Evolutionary conservation across 2,113 vertebrate species (phyloP).

Genomic region (Phalacrocorax pelagicus): DNA sequence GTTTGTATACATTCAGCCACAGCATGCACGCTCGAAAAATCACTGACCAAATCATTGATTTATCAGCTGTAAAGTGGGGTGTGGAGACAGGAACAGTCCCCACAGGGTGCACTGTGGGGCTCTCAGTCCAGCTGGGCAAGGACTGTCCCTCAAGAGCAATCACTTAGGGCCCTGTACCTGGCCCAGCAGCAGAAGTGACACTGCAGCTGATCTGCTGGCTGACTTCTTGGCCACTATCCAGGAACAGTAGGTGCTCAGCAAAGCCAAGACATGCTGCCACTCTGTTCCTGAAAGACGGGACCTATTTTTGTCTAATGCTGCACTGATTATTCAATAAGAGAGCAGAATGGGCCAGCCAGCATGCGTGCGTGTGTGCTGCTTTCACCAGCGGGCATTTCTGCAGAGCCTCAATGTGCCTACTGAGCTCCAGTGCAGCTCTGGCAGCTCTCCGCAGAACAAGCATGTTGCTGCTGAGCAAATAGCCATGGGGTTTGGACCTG

Average conservation of each 20-base stretch:
- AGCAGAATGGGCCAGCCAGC: background rate
- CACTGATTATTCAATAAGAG: conserved; percentile 48
- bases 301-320: conserved; percentile 55
- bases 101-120: background rate
- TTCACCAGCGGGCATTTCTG: background rate
- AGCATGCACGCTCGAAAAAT: background rate
- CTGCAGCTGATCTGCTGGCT: background rate
- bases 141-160: background rate
- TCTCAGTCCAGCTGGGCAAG: background rate
- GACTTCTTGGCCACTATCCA: background rate
- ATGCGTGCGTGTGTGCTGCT: background rate
- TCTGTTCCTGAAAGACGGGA: background rate
- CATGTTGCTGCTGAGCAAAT: background rate
- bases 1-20: background rate
- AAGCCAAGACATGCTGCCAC: background rate
- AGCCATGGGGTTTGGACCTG: background rate
- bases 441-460: background rate
- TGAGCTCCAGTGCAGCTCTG: background rate
- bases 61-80: background rate
- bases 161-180: background rate
- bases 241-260: background rate
- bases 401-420: background rate
- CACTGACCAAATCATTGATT: background rate
- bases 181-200: rapidly evolving
- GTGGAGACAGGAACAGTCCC: background rate